These are phyloP conservation scores for Pristionchus exspectatus DNA, from an alignment of 2,888 invertebrate genomes.

Conservation along the genomic window DNA sequence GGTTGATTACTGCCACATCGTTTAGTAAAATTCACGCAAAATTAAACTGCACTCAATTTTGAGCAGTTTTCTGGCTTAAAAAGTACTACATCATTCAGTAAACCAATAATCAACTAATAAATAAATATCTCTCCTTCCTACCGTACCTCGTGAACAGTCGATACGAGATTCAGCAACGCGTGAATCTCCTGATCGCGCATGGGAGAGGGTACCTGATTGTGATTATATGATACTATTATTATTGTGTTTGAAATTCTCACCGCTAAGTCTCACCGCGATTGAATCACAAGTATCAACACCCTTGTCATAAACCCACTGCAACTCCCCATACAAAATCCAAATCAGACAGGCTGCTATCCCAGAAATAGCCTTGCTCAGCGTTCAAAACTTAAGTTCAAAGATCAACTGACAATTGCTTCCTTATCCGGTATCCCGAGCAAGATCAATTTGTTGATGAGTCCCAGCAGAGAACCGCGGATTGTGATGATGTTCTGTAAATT, in stretches of 20 bases:
- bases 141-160: conserved; percentile 94
- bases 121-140: not conserved
- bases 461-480: conserved; percentile 89
- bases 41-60: too few species aligned
- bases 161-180: conserved; percentile 96
- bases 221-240: conserved; percentile 83
- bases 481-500: conserved; percentile 47
- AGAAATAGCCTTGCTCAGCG: not conserved
- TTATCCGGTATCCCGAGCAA: conserved; percentile 62
- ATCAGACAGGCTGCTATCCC: not conserved
- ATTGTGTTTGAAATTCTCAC: not conserved
- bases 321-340: not conserved
- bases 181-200: conserved; percentile 98
- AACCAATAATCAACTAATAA: not conserved
- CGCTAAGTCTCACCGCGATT: not conserved
- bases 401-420: conserved; percentile 83
- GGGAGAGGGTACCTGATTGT: conserved; percentile 81
- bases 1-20: not conserved
- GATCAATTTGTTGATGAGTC: conserved; percentile 83
- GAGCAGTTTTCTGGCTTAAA: too few species aligned
- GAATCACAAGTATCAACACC: not conserved
- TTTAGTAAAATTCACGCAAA: not conserved
- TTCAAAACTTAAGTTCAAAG: not conserved
- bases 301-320: not conserved
- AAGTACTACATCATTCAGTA: too few species aligned